A percentile compares a stretch with the other conserved stretches of the same genome.
Evolutionary conservation across 2,797 vertebrate genomes (phyloP).

Genomic region (Erethizon dorsatum): DNA sequence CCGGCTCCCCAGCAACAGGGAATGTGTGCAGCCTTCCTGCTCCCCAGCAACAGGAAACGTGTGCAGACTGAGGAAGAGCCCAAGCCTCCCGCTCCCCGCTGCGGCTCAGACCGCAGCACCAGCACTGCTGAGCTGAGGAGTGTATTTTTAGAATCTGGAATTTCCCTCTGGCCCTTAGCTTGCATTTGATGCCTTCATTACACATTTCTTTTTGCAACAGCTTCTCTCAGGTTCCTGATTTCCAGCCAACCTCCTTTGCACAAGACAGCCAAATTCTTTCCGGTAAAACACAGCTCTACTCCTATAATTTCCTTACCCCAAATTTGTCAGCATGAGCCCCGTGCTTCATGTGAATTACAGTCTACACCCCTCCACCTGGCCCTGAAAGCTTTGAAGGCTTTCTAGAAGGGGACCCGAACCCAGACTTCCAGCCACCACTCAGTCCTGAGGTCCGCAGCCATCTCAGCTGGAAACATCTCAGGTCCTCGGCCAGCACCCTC

Average conservation of each 20-base stretch:
- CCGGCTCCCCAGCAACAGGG: background rate
- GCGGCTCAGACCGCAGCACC: slow-evolving; percentile 54
- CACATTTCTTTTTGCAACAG: slow-evolving; percentile 1
- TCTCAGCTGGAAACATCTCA: background rate
- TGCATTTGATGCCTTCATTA: slow-evolving; percentile 73
- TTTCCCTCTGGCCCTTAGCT: slow-evolving; percentile 64
- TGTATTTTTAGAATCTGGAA: slow-evolving; percentile 78
- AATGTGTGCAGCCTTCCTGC: background rate
- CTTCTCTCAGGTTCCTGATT: background rate
- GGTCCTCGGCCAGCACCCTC: background rate
- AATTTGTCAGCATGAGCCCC: background rate
- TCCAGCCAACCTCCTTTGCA: slow-evolving; percentile 22
- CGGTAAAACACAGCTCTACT: background rate
- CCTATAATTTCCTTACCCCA: background rate
- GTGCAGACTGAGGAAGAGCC: slow-evolving; percentile 65
- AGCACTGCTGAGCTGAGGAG: background rate
- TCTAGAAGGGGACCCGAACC: background rate
- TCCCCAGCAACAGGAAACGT: background rate
- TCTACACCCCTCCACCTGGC: background rate
- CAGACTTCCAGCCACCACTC: background rate
- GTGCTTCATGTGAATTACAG: background rate
- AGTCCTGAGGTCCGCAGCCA: background rate
- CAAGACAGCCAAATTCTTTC: slow-evolving; percentile 41
- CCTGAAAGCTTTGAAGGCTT: background rate
- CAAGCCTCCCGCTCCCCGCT: background rate